These are phyloP conservation scores for Seira ritae DNA, from an alignment of 2,888 invertebrate genomes.

Conservation along the genomic window DNA sequence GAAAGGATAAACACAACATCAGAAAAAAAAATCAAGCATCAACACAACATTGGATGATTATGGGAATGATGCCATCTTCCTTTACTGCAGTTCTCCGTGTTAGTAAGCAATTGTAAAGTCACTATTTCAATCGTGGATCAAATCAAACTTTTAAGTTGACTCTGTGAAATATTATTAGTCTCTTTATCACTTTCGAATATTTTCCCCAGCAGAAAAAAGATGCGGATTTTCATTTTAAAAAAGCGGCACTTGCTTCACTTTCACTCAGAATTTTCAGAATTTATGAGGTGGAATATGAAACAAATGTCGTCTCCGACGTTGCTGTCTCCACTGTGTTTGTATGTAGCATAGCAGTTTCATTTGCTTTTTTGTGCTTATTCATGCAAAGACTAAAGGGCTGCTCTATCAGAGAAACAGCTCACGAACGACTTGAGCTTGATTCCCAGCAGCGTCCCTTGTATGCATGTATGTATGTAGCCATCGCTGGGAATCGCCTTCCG, in stretches of 20 bases:
- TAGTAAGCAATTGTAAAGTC: no score
- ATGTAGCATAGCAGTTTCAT: no score
- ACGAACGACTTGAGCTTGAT: neutral
- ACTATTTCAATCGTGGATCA: no score
- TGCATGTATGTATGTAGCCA: neutral
- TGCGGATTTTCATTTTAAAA: neutral
- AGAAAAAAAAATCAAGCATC: no score
- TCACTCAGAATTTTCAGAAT: neutral
- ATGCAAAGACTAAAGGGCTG: neutral
- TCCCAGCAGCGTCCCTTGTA: neutral
- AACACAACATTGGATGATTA: no score
- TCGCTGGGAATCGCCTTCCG: neutral
- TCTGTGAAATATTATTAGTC: no score
- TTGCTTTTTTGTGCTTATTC: neutral
- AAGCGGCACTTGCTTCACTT: neutral
- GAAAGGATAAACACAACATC: no score
- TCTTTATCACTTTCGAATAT: no score
- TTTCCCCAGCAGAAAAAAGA: neutral
- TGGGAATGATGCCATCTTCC: no score
- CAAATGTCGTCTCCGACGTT: neutral
- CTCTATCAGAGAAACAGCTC: neutral
- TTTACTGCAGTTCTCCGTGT: no score
- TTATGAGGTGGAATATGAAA: slow-evolving; percentile 17
- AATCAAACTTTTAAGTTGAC: no score
- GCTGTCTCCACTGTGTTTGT: neutral